Conservation (phyloP, 2,113 vertebrate genomes). For the Talpa occidentalis region DNA sequence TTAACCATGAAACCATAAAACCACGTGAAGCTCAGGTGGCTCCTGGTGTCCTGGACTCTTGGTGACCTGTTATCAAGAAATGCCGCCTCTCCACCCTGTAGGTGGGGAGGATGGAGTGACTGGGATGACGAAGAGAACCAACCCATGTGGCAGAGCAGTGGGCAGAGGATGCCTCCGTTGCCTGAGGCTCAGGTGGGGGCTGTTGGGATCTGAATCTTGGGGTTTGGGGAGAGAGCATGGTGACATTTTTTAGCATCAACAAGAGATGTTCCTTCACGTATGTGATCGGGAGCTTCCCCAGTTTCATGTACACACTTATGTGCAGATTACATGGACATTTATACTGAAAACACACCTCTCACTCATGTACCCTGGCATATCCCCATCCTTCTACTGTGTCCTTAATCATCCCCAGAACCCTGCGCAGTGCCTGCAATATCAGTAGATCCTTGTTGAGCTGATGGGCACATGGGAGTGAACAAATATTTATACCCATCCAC, state of each 20-base stretch:
- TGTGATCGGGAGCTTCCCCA: not conserved
- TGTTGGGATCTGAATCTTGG: not conserved
- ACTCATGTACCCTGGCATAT: not conserved
- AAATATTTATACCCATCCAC: not conserved
- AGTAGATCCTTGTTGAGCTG: not conserved
- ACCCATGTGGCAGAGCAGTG: not conserved
- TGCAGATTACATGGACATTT: not conserved
- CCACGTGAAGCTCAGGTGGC: conserved; percentile 60
- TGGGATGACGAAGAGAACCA: not conserved
- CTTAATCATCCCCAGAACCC: not conserved
- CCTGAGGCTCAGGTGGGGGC: not conserved
- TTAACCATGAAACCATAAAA: conserved; percentile 76
- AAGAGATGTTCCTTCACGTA: not conserved
- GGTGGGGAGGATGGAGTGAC: not conserved
- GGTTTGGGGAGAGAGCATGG: not conserved
- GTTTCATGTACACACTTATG: not conserved
- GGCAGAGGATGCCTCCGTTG: not conserved
- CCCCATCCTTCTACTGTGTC: not conserved
- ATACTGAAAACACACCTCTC: not conserved
- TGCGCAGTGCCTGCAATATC: not conserved
- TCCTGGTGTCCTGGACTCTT: conserved; percentile 37
- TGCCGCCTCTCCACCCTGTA: not conserved
- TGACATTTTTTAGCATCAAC: not conserved
- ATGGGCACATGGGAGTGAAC: not conserved
- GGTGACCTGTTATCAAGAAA: conserved; percentile 51